Percentiles rank a stretch among this genome's conserved stretches.
Evolutionary conservation across 2,888 invertebrate genomes (phyloP).

Genomic region (Acleris emargana): DNA sequence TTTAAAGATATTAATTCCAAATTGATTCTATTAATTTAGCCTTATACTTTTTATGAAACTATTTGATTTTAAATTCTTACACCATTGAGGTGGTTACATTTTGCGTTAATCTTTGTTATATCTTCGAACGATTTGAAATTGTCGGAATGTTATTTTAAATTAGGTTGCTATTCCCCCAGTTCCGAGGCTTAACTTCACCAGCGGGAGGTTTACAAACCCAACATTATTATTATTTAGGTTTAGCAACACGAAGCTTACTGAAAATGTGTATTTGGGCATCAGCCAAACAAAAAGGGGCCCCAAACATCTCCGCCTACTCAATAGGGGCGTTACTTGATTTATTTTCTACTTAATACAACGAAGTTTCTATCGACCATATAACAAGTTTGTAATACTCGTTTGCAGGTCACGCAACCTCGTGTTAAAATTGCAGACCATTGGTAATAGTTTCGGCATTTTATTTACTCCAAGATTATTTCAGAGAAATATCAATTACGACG

Average conservation of each 20-base stretch:
- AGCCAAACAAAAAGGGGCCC: conserved; percentile 17
- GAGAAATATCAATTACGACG: no score
- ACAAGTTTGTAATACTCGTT: conserved; percentile 32
- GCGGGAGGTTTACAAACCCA: neutral
- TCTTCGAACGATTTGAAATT: neutral
- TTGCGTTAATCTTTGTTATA: no score
- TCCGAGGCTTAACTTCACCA: neutral
- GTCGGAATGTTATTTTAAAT: neutral
- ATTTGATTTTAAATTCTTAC: no score
- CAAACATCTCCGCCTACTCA: conserved; percentile 15
- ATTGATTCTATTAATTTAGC: neutral
- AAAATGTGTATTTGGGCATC: conserved; percentile 5
- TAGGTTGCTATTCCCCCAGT: neutral
- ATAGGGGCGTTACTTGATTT: conserved; percentile 32
- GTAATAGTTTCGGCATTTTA: neutral
- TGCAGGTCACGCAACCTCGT: conserved; percentile 26
- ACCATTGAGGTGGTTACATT: no score
- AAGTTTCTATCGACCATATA: conserved; percentile 29
- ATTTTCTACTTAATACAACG: conserved; percentile 29
- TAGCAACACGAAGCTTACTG: conserved; percentile 2
- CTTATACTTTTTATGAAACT: no score
- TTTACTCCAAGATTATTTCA: no score
- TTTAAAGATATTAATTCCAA: conserved; percentile 14
- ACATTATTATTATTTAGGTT: neutral
- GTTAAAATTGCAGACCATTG: conserved; percentile 1